Conservation (phyloP, 2,113 vertebrate species). For the Erpornis zantholeuca region DNA sequence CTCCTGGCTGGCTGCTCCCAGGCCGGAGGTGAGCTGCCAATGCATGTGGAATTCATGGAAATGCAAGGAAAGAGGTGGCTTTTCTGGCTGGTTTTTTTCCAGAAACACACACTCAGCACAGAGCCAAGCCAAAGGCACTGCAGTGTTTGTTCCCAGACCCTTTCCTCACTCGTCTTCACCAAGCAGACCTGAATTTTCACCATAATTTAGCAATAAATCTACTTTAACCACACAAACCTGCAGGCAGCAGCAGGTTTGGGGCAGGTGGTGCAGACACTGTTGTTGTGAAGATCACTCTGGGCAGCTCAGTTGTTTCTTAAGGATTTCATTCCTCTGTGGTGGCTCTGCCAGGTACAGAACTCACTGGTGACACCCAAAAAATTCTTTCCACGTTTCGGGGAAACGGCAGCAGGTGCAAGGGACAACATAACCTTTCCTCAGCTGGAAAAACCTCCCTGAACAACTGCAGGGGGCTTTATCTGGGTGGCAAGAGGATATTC, state of each 20-base stretch:
- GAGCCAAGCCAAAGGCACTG: neutral
- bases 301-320: neutral
- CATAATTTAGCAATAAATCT: neutral
- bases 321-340: neutral
- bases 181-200: neutral
- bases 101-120: neutral
- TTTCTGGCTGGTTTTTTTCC: neutral
- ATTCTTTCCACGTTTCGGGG: neutral
- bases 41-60: conserved; percentile 16
- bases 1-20: neutral
- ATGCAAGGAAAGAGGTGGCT: neutral
- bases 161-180: neutral
- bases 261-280: neutral
- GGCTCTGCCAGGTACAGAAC: neutral
- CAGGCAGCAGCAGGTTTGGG: neutral
- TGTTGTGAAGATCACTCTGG: neutral
- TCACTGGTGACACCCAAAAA: neutral
- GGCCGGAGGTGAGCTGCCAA: conserved; percentile 28
- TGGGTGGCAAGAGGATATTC: neutral
- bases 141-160: neutral
- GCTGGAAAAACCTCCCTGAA: neutral
- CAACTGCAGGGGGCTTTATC: neutral
- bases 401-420: neutral
- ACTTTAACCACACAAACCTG: neutral
- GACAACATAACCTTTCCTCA: conserved; percentile 4